Conservation (phyloP, 2,797 vertebrate genomes). For the Buceros bicornis region DNA sequence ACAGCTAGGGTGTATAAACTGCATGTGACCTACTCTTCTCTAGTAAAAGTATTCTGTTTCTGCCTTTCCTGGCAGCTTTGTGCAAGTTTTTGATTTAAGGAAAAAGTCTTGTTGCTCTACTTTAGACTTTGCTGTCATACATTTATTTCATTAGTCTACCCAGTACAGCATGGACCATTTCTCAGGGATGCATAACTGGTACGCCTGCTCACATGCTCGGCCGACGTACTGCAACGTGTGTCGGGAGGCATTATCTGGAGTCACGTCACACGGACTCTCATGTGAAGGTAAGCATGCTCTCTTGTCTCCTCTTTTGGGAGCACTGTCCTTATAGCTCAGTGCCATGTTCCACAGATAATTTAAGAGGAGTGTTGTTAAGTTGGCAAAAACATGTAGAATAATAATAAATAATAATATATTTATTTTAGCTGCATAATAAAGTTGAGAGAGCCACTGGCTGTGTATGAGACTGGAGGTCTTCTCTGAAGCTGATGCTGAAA, state of each 20-base stretch:
- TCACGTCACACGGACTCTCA: slow-evolving; percentile 94
- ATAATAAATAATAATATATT: not conserved
- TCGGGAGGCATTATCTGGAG: slow-evolving; percentile 92
- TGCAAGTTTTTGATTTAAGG: not conserved
- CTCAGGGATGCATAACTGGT: slow-evolving; percentile 98
- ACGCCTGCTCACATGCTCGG: slow-evolving; percentile 94
- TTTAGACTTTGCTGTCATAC: not conserved
- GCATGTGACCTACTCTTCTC: not conserved
- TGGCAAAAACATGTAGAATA: not conserved
- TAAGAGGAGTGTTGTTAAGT: not conserved
- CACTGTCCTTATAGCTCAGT: not conserved
- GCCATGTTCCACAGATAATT: not conserved
- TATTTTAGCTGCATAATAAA: not conserved
- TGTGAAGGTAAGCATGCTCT: slow-evolving; percentile 88
- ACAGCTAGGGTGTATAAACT: not conserved
- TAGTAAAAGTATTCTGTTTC: not conserved
- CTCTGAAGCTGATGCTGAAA: not conserved
- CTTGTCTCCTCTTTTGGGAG: not conserved
- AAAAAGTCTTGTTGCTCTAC: not conserved
- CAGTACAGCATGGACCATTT: slow-evolving; percentile 99
- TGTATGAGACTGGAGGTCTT: not conserved
- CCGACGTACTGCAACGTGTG: slow-evolving; percentile 97
- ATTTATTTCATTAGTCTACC: slow-evolving; percentile 84
- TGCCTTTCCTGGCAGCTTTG: not conserved
- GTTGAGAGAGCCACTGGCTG: not conserved